Conservation (phyloP, 1,140 invertebrate genomes). For the Diorhabda sublineata region DNA sequence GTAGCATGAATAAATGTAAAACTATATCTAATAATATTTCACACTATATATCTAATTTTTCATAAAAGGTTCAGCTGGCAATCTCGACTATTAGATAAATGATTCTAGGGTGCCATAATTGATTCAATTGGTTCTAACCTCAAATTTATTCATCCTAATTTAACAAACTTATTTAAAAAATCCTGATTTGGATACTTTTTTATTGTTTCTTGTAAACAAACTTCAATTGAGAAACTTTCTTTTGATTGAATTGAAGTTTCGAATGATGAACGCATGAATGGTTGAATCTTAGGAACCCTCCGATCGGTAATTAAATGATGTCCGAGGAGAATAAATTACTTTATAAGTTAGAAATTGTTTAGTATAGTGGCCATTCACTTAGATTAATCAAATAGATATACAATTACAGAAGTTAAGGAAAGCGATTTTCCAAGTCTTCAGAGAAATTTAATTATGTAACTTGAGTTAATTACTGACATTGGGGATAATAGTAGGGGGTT, state of each 20-base stretch:
- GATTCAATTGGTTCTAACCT: too few species aligned
- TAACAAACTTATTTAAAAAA: too few species aligned
- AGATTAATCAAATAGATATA: slow-evolving; percentile 23
- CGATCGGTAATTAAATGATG: slow-evolving; percentile 25
- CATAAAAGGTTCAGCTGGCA: too few species aligned
- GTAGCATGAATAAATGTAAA: too few species aligned
- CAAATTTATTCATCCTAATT: too few species aligned
- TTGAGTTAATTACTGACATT: slow-evolving; percentile 7
- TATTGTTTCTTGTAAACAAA: too few species aligned
- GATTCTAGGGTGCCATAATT: too few species aligned
- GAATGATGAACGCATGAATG: slow-evolving; percentile 17
- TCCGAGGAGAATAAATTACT: slow-evolving; percentile 26
- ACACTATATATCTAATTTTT: too few species aligned
- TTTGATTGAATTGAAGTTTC: neutral
- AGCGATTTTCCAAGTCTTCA: slow-evolving; percentile 17
- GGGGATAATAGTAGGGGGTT: too few species aligned
- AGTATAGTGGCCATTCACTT: slow-evolving; percentile 12
- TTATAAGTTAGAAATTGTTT: slow-evolving; percentile 25
- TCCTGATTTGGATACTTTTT: too few species aligned
- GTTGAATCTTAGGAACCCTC: slow-evolving; percentile 12
- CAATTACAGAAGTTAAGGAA: slow-evolving; percentile 19
- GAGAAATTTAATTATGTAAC: slow-evolving; percentile 18
- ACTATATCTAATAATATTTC: too few species aligned
- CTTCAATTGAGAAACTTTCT: neutral
- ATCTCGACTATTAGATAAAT: too few species aligned